A percentile compares a stretch with the other conserved stretches of the same genome.
Evolutionary conservation across 2,888 invertebrate genomes (phyloP).

Genomic region (Trimorus sp.): DNA sequence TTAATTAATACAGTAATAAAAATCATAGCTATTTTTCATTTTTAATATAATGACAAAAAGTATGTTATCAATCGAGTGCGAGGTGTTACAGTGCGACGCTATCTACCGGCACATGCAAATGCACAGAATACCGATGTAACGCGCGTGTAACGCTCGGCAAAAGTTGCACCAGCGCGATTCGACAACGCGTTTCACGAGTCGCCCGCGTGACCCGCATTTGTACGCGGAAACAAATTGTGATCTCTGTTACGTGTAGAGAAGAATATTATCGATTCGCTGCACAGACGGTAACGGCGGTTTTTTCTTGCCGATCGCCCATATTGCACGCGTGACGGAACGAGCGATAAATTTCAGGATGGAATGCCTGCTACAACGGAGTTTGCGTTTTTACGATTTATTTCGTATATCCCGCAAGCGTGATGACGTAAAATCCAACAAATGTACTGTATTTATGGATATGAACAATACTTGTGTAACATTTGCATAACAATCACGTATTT

Average conservation of each 20-base stretch:
- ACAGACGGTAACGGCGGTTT: conserved; percentile 46
- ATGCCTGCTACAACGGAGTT: too few species aligned
- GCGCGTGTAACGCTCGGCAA: conserved; percentile 43
- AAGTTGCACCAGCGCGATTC: conserved; percentile 69
- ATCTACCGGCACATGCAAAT: conserved; percentile 67
- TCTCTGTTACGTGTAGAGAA: conserved; percentile 48
- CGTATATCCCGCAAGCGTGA: too few species aligned
- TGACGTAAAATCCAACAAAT: too few species aligned
- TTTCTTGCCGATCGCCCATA: conserved; percentile 37
- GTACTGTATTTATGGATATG: too few species aligned
- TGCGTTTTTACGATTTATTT: too few species aligned
- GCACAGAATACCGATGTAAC: conserved; percentile 46
- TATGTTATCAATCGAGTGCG: conserved; percentile 58
- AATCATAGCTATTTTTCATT: too few species aligned
- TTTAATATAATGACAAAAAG: too few species aligned
- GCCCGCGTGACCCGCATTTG: conserved; percentile 69
- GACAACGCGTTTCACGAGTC: conserved; percentile 71
- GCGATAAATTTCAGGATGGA: not conserved
- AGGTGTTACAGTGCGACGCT: conserved; percentile 68
- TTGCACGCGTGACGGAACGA: conserved; percentile 38
- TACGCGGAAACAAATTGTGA: conserved; percentile 61
- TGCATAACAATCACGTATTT: too few species aligned
- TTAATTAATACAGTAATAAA: too few species aligned
- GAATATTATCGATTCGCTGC: conserved; percentile 50
- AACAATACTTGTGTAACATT: too few species aligned